phyloP scores from a whole-genome alignment of 2,797 vertebrate species.

The Neoniphon sammara region DNA sequence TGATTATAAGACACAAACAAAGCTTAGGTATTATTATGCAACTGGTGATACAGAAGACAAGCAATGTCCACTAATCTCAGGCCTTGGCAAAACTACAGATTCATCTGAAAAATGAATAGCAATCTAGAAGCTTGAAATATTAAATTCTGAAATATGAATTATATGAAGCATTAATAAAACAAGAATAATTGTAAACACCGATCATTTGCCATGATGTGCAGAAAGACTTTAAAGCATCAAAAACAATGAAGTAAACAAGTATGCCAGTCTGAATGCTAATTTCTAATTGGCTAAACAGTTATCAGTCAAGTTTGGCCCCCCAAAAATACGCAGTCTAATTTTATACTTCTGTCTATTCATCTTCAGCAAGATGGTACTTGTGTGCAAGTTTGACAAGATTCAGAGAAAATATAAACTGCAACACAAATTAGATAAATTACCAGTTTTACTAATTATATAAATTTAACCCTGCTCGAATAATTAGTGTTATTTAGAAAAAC shows the following conservation, averaged over 20 bases:
- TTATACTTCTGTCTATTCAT: background rate
- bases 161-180: background rate
- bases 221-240: too few relatives aligned
- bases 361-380: constrained; percentile 5
- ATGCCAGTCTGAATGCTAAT: background rate
- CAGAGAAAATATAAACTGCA: background rate
- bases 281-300: background rate
- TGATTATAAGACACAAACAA: background rate
- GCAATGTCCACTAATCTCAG: constrained; percentile 19
- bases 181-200: too few relatives aligned
- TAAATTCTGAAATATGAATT: background rate
- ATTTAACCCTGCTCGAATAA: background rate
- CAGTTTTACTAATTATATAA: constrained; percentile 25
- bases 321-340: background rate
- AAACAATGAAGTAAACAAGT: too few relatives aligned
- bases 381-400: background rate
- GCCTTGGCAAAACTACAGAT: background rate
- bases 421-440: constrained; percentile 11
- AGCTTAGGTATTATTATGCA: constrained; percentile 23
- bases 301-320: background rate
- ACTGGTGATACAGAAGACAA: background rate
- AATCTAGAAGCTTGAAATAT: background rate
- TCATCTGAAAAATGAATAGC: background rate
- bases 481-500: background rate
- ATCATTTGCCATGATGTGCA: too few relatives aligned